Evolutionary conservation across 2,888 invertebrate species (phyloP), one percentile per base, ranked within the genome.

Genomic region (Watsonalla cultraria): DNA sequence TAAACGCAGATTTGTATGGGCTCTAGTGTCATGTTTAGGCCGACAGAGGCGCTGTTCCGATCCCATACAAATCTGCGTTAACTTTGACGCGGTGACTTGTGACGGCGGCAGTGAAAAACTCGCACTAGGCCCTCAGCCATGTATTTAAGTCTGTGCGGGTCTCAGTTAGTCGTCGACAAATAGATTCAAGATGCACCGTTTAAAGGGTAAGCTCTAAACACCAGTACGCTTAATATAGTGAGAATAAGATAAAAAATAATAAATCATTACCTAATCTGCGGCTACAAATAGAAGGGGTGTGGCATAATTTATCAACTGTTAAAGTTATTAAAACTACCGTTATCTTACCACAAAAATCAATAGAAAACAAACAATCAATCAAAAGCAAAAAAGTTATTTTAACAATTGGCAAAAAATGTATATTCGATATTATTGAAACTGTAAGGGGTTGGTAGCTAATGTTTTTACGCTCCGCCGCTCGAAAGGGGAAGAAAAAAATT

Each of bases 311-410:
- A 9, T 42, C 42, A 42, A 42, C 8, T 61, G 62, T 64, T 62
- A 62, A 57, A 61, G 59, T 47, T 65, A 67, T 74, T 73, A 75
- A 66, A 74, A 77, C 61, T 64, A 83, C 74, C 78, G 64, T 77
- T 76, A 78, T 78, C 72, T 76, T 56, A 78, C 84, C 87, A 70
- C 86, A 85, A 79, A 83, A 82, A 81, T 78, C 65, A 70, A 80
- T 78, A 67, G 69, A 65, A 70, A 75, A 74, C 66, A 68, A 70
- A 68, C 72, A 60, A 86, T 87, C 80, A 75, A 87, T 88, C 84
- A 85, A 56, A 64, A 70, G 48, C 37, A 37, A 67, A 65, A 61
- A 11, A 5, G 37, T 37, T 58, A 64, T 68, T 65, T 66, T 72
- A 64, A 55, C 60, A 60, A 56, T 59, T 74, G 68, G 71, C 63